Conservation (phyloP, 2,888 invertebrate genomes). For the Ectobius pallidus region DNA sequence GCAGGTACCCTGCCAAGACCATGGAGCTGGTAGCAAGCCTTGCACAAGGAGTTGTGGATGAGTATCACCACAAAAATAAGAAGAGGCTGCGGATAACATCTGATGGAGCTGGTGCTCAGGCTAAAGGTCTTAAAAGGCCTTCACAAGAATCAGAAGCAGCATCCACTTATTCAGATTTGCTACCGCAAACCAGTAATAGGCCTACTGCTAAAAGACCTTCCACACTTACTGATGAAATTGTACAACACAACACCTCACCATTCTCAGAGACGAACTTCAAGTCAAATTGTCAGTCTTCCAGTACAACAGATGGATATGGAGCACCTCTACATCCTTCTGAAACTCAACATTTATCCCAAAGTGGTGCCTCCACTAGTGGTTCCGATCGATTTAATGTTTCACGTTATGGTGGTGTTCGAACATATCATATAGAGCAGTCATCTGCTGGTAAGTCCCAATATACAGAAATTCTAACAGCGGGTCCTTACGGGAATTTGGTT, state of each 20-base stretch:
- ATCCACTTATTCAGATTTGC: too few species aligned
- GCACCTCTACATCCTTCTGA: background rate
- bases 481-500: background rate
- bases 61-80: constrained; percentile 68
- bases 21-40: constrained; percentile 79
- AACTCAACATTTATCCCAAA: background rate
- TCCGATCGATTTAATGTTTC: background rate
- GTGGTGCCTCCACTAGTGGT: background rate
- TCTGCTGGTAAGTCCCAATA: background rate
- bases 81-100: constrained; percentile 73
- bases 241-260: too few species aligned
- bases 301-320: too few species aligned
- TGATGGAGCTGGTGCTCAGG: constrained; percentile 77
- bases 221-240: too few species aligned
- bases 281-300: too few species aligned
- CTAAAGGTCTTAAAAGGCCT: constrained; percentile 60
- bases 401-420: constrained; percentile 11
- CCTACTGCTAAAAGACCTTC: too few species aligned
- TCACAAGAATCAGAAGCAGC: background rate
- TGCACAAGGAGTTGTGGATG: constrained; percentile 74
- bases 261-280: too few species aligned
- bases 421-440: constrained; percentile 16
- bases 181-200: too few species aligned
- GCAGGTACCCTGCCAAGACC: constrained; percentile 82
- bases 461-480: background rate